A percentile compares a stretch with the other conserved stretches of the same genome.
Conservation (phyloP, 2,888 invertebrate species). For the Myopa tessellatipennis region DNA sequence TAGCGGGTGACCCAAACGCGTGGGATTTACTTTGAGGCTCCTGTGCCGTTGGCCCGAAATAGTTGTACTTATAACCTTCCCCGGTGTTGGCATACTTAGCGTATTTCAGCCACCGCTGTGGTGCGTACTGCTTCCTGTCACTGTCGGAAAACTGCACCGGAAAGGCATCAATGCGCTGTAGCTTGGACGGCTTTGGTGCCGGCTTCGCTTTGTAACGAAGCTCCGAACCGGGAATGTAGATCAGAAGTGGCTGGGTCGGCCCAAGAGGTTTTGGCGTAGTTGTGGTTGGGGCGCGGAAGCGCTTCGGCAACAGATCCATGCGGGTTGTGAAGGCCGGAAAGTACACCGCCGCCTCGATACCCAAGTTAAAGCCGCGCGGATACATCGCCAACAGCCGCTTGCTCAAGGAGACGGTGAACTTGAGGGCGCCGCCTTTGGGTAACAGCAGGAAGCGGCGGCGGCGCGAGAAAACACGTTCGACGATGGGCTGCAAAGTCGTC, state of each 20-base stretch:
- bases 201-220: constrained; percentile 60
- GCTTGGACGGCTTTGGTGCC: constrained; percentile 45
- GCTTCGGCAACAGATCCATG: constrained; percentile 61
- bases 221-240: constrained; percentile 59
- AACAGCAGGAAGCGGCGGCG: constrained; percentile 60
- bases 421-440: constrained; percentile 59
- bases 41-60: constrained; percentile 16
- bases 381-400: constrained; percentile 56
- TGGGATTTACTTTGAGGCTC: neutral
- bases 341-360: constrained; percentile 59
- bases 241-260: constrained; percentile 52
- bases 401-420: constrained; percentile 57
- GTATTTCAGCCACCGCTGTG: constrained; percentile 54
- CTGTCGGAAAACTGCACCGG: constrained; percentile 44
- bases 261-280: constrained; percentile 50
- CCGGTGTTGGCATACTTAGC: constrained; percentile 51
- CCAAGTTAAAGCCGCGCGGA: constrained; percentile 57
- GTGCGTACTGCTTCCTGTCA: neutral
- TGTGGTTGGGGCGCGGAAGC: constrained; percentile 56
- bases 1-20: constrained; percentile 15
- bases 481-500: constrained; percentile 51
- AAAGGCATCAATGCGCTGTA: constrained; percentile 56
- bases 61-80: constrained; percentile 27
- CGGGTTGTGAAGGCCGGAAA: constrained; percentile 59
- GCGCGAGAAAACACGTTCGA: constrained; percentile 60